These are phyloP conservation scores for Pilophorus perplexus DNA, from an alignment of 2,888 invertebrate species.

Conservation along the genomic window DNA sequence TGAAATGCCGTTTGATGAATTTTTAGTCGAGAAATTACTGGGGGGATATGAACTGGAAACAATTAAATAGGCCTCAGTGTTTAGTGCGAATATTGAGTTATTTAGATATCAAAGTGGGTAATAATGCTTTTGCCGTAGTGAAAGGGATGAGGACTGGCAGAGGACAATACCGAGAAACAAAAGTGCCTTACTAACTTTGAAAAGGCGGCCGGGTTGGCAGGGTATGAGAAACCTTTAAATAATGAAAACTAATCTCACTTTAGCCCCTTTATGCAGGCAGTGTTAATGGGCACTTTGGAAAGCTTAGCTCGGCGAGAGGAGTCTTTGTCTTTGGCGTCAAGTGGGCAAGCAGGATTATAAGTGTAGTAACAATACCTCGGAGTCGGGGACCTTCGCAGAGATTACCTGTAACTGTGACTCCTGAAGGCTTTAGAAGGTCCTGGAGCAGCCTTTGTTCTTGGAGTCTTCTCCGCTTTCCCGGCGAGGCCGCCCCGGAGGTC, in stretches of 20 bases:
- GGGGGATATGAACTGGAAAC: too few species aligned
- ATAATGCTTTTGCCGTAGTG: too few species aligned
- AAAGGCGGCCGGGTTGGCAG: not conserved
- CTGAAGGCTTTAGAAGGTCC: constrained; percentile 14
- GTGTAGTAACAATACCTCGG: constrained; percentile 31
- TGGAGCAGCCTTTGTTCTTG: constrained; percentile 2
- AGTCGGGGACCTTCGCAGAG: not conserved
- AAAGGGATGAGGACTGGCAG: constrained; percentile 2
- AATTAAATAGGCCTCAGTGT: too few species aligned
- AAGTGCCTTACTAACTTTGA: constrained; percentile 23
- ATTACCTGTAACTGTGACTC: constrained; percentile 39
- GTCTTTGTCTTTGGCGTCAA: constrained; percentile 32
- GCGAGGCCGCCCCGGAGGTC: not conserved
- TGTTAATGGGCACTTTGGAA: constrained; percentile 35
- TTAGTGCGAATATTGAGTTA: too few species aligned
- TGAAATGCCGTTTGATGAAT: too few species aligned
- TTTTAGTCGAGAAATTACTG: too few species aligned
- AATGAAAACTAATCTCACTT: constrained; percentile 40
- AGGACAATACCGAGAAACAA: constrained; percentile 22
- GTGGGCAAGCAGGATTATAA: constrained; percentile 29
- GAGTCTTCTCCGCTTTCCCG: not conserved
- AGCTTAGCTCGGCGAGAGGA: constrained; percentile 11
- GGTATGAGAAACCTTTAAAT: constrained; percentile 28
- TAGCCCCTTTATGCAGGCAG: constrained; percentile 28
- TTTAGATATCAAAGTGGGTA: too few species aligned